These are phyloP conservation scores for Chalcosyrphus nemorum DNA, from an alignment of 2,888 invertebrate species.

Conservation along the genomic window DNA sequence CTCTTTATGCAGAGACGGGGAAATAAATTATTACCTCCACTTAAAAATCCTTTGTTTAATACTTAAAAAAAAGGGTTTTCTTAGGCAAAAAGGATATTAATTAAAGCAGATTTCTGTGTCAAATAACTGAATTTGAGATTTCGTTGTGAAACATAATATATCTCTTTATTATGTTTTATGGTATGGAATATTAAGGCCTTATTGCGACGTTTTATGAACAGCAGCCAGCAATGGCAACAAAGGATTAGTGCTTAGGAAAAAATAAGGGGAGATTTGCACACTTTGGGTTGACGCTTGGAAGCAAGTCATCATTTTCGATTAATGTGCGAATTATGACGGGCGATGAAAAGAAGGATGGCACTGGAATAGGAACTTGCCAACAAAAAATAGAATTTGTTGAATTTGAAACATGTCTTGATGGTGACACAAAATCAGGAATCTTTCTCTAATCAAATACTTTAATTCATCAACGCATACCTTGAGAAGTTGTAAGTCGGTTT, in stretches of 20 bases:
- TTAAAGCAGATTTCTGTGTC: constrained; percentile 71
- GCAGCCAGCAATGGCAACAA: too few relatives aligned
- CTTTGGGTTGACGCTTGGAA: background rate
- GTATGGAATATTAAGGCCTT: constrained; percentile 9
- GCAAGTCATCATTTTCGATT: background rate
- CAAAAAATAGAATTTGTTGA: too few relatives aligned
- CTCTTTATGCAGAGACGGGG: constrained; percentile 12
- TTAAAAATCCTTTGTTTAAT: constrained; percentile 68
- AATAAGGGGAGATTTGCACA: constrained; percentile 4
- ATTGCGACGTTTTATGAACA: background rate
- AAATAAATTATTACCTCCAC: constrained; percentile 69
- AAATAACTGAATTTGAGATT: constrained; percentile 61
- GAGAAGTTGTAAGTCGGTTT: too few relatives aligned
- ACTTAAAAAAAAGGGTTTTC: constrained; percentile 56
- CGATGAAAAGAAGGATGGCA: background rate
- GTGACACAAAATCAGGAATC: too few relatives aligned
- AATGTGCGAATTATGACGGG: background rate
- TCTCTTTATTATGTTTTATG: constrained; percentile 54
- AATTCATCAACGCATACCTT: too few relatives aligned
- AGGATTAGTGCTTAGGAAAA: constrained; percentile 5
- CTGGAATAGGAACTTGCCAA: too few relatives aligned
- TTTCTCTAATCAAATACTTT: too few relatives aligned
- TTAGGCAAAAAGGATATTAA: constrained; percentile 65
- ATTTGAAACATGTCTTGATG: too few relatives aligned
- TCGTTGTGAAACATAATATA: constrained; percentile 51